Conservation (phyloP, 1,140 invertebrate genomes). For the Camponotus pennsylvanicus region DNA sequence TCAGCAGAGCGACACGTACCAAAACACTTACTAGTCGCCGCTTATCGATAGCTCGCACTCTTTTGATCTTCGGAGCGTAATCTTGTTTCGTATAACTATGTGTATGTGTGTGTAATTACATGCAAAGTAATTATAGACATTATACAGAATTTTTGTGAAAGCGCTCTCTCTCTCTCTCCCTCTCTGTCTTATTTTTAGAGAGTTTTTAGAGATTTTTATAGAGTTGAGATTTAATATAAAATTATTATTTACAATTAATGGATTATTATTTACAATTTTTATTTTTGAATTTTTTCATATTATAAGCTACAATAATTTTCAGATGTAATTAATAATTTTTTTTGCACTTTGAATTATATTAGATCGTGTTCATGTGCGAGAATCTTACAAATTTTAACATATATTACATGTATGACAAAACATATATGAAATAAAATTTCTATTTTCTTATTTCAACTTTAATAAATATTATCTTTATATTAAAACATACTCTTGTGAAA, state of each 20-base stretch:
- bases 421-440: too few relatives aligned
- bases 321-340: neutral
- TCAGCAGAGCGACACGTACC: conserved; percentile 68
- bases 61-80: conserved; percentile 30
- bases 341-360: neutral
- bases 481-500: too few relatives aligned
- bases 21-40: conserved; percentile 68
- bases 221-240: too few relatives aligned
- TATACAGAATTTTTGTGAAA: neutral
- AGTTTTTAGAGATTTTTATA: too few relatives aligned
- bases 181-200: neutral
- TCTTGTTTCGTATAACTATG: neutral
- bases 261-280: too few relatives aligned
- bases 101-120: neutral
- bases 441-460: too few relatives aligned
- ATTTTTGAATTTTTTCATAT: too few relatives aligned
- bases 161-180: too few relatives aligned
- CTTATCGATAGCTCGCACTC: conserved; percentile 44
- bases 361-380: neutral
- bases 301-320: too few relatives aligned
- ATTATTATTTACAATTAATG: too few relatives aligned
- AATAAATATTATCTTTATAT: too few relatives aligned
- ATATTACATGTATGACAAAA: neutral
- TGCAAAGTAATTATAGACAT: conserved; percentile 1
- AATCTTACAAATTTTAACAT: neutral